Conservation (phyloP, 2,888 invertebrate species). For the Spatulosminthurus flaviceps region DNA sequence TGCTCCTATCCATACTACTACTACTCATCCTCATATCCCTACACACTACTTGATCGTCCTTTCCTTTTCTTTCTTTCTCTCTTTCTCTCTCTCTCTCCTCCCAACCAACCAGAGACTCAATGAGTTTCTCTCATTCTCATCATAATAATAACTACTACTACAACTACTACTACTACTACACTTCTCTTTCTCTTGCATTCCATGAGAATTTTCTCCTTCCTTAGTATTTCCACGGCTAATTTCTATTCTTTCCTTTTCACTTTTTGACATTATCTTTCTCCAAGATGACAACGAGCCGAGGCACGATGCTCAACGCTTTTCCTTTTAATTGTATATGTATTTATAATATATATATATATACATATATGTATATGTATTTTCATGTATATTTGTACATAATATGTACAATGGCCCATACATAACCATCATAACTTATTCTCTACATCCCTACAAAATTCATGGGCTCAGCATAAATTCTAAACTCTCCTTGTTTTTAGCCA, state of each 20-base stretch:
- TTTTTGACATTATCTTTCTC: conserved; percentile 12
- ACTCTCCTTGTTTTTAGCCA: no score
- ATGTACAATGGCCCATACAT: no score
- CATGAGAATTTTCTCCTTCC: conserved; percentile 1
- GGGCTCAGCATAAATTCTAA: not conserved
- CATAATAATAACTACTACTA: conserved; percentile 40
- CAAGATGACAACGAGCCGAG: not conserved
- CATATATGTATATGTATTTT: no score
- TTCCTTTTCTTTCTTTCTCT: not conserved
- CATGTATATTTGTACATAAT: no score
- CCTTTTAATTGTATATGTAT: no score
- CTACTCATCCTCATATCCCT: no score
- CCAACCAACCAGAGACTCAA: not conserved
- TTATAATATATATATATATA: no score
- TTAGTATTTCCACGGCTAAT: conserved; percentile 12
- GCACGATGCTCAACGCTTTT: no score
- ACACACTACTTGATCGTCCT: not conserved
- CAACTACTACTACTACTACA: no score
- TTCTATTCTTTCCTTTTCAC: conserved; percentile 25
- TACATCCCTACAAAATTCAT: not conserved
- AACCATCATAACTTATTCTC: not conserved
- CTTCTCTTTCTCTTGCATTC: no score
- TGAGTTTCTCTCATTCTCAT: conserved; percentile 24
- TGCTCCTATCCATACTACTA: no score
- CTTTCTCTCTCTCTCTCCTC: not conserved